Base-by-base conservation (phyloP, 2,797 vertebrate species). In the Loriculus beryllinus region DNA sequence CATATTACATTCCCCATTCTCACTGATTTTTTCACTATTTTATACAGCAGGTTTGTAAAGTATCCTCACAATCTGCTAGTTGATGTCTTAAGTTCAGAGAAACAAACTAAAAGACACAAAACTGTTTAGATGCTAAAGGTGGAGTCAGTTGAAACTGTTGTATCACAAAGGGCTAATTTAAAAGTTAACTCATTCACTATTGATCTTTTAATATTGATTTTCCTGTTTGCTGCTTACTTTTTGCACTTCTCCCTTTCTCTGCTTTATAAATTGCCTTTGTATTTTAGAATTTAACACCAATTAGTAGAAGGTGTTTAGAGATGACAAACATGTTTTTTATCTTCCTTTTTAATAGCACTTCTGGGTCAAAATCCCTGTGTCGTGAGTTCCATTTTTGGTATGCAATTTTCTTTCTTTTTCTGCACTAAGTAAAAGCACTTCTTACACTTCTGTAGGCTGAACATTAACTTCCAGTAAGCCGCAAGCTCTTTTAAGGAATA, bases 281-380 rank as follows among this genome's bases (percentile, higher is more conserved):
- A 72, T 93, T 86, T 95, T 86, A n/a, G 68, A 49, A 57, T 92
- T 90, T 92, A 92, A 90, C 95, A 91, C 77, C 94, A 94, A 86
- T 97, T 96, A 93, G 80, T 80, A 56, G 51, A 87, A 88, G 67
- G 63, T 45, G 74, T 95, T 95, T 60, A 68, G 81, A 88, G 74
- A 92, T 82, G 77, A 86, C 82, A 95, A 93, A 92, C 77, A 49
- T 54, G 54, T 7, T 79, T 92, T 94, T 92, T 89, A 88, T 87
- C 82, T 92, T 74, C 70, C 33, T 68, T 82, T 95, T 86, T 83
- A 93, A 60, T 74, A 71, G 84, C 18, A 33, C 29, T 82, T 94
- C 65, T 90, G 37, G 54, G 74, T 92, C 86, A 80, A 91, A 95
- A 86, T 84, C 43, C 33, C 21, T 19, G 40, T 75, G n/a, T 75